Evolutionary conservation across 2,888 invertebrate species (phyloP).

Genomic region (Orchesella flavescens): DNA sequence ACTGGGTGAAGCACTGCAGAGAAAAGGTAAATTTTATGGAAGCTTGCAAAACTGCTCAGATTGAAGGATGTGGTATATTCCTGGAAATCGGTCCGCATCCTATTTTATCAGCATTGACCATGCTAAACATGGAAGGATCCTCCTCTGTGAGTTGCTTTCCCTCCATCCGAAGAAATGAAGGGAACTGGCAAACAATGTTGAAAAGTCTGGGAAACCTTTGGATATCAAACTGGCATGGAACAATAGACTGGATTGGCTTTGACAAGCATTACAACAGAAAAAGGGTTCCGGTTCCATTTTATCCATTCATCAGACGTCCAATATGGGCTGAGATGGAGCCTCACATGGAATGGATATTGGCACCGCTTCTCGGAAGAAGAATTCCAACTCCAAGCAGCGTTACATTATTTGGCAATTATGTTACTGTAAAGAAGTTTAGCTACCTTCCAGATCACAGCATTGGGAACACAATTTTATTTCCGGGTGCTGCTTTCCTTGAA

Average conservation of each 20-base stretch:
- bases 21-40: slow-evolving; percentile 27
- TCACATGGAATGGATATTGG: no score
- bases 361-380: not conserved
- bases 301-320: slow-evolving; percentile 13
- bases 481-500: not conserved
- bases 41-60: not conserved
- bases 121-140: slow-evolving; percentile 1
- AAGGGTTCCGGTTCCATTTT: not conserved
- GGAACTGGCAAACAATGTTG: slow-evolving; percentile 43
- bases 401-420: not conserved
- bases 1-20: slow-evolving; percentile 36
- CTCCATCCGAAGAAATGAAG: slow-evolving; percentile 38
- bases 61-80: slow-evolving; percentile 23
- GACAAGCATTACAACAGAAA: slow-evolving; percentile 18
- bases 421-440: not conserved
- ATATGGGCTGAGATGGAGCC: not conserved
- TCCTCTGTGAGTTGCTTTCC: slow-evolving; percentile 26
- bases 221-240: slow-evolving; percentile 24
- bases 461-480: not conserved
- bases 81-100: slow-evolving; percentile 64
- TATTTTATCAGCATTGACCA: slow-evolving; percentile 27
- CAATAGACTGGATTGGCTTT: slow-evolving; percentile 31
- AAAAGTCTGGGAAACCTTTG: slow-evolving; percentile 32
- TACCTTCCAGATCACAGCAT: not conserved
- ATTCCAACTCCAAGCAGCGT: not conserved